Conservation (phyloP, 2,888 invertebrate species). For the Tetragonula carbonaria region DNA sequence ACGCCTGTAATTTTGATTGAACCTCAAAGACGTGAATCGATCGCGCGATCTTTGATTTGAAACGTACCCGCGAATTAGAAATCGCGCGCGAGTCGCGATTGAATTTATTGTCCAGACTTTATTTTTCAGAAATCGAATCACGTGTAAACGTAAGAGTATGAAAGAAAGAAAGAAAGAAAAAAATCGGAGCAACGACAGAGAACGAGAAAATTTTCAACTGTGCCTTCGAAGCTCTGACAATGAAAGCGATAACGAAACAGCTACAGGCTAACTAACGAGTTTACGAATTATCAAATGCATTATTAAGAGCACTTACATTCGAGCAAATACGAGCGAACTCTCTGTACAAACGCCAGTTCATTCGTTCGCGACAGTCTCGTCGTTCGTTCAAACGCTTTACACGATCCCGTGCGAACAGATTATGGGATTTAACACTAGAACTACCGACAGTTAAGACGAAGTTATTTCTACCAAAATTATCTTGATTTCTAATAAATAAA, state of each 20-base stretch:
- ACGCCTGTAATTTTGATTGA: neutral
- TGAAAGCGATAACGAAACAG: conserved; percentile 23
- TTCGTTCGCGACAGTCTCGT: conserved; percentile 1
- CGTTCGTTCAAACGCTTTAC: neutral
- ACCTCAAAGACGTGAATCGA: neutral
- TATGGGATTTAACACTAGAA: neutral
- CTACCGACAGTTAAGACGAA: too few relatives aligned
- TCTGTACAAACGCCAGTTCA: conserved; percentile 21
- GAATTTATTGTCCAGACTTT: too few relatives aligned
- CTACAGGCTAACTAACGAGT: conserved; percentile 18
- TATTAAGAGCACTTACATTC: conserved; percentile 68
- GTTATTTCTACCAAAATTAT: too few relatives aligned
- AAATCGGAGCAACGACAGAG: neutral
- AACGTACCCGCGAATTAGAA: neutral
- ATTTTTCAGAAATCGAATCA: neutral
- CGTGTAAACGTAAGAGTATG: neutral
- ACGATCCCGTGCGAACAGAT: conserved; percentile 8
- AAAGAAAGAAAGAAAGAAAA: neutral
- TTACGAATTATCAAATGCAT: conserved; percentile 59
- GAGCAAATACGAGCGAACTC: conserved; percentile 31
- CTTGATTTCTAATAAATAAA: too few relatives aligned
- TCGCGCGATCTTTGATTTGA: neutral
- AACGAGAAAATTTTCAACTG: neutral
- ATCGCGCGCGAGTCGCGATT: neutral
- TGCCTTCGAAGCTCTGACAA: neutral